Base-by-base conservation (phyloP, 2,888 invertebrate species). In the Campoletis raptor region DNA sequence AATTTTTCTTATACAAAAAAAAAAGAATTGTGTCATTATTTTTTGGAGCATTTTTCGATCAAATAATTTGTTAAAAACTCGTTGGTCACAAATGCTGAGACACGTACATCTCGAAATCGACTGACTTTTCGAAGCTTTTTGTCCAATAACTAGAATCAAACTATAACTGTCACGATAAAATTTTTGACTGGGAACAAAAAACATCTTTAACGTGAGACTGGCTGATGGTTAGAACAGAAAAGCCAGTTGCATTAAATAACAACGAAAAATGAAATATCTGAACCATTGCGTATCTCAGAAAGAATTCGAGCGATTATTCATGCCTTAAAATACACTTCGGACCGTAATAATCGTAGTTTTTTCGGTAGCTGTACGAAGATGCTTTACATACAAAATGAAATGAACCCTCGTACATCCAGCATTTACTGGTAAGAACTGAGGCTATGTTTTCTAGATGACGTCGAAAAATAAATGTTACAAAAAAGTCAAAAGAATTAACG, bases 311-410 rank as follows among this genome's bases (percentile, higher is more conserved):
- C 79, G 85, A 77, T 86, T 83, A 89, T 84, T 69, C 81, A 80
- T 81, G 88, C 86, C 82, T 85, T 86, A 78, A 78, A 70, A 70
- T 45, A 45, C 48, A 57, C 81, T 64, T 69, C 69, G 61, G 69
- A 78, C 87, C 87, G 85, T 89, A 61, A 87, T 88, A 88, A 81
- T 90, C 21, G 80, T 90, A 45, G 89, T 89, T 89, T 89, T 88
- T 91, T 88, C 86, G 88, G 85, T 86, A 87, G 88, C 87, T 87
- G 82, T 90, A 89, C 84, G 80, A 86, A 83, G 83, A 89, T 88
- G 87, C 89, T 91, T 87, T 89, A 87, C 30, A 86, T 85, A 81
- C 84, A 88, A 61, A 88, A 89, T 89, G 88, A 89, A 88, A 79
- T 67, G 76, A 83, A 85, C 64, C 85, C 84, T 85, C 83, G 81